A percentile compares a stretch with the other conserved stretches of the same genome.
Evolutionary conservation across 1,140 invertebrate genomes (phyloP).

Genomic region (Adoxophyes honmai): DNA sequence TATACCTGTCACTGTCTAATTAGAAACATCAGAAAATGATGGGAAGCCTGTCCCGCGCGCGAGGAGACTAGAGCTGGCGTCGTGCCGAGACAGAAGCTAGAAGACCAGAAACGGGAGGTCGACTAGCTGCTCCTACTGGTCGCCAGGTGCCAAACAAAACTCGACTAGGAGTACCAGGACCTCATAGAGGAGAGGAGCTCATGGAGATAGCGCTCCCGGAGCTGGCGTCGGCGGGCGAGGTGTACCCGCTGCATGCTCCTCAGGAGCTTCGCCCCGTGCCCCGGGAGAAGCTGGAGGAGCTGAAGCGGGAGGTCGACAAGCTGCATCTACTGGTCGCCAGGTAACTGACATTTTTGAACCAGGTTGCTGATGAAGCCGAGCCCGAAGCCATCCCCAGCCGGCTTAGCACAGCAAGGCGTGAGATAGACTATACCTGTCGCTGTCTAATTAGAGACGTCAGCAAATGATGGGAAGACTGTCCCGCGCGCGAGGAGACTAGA

Average conservation of each 20-base stretch:
- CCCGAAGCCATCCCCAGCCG: slow-evolving; percentile 70
- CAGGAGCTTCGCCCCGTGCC: slow-evolving; percentile 58
- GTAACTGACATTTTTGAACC: too few species aligned
- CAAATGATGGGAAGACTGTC: too few species aligned
- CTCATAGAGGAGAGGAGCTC: slow-evolving; percentile 50
- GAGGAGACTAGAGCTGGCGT: slow-evolving; percentile 63
- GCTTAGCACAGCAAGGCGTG: too few species aligned
- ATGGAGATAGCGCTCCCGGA: slow-evolving; percentile 56
- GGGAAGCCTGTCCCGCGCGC: too few species aligned
- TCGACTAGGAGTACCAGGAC: slow-evolving; percentile 71
- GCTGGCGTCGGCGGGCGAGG: too few species aligned
- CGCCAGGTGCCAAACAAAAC: slow-evolving; percentile 44
- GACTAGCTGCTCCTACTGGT: slow-evolving; percentile 41
- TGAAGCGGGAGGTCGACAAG: slow-evolving; percentile 49
- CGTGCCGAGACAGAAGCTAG: slow-evolving; percentile 38
- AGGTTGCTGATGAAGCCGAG: slow-evolving; percentile 51
- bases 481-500: too few species aligned
- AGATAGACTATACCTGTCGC: too few species aligned
- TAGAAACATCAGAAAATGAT: too few species aligned
- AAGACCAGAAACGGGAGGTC: slow-evolving; percentile 49
- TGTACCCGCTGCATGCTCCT: slow-evolving; percentile 74
- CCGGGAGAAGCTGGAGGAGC: slow-evolving; percentile 43
- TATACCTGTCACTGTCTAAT: too few species aligned
- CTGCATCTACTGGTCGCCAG: slow-evolving; percentile 43
- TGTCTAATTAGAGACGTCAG: too few species aligned